Evolutionary conservation across 2,797 vertebrate genomes (phyloP), one percentile per base, ranked within the genome.

Genomic region (Kryptolebias ocellatus): DNA sequence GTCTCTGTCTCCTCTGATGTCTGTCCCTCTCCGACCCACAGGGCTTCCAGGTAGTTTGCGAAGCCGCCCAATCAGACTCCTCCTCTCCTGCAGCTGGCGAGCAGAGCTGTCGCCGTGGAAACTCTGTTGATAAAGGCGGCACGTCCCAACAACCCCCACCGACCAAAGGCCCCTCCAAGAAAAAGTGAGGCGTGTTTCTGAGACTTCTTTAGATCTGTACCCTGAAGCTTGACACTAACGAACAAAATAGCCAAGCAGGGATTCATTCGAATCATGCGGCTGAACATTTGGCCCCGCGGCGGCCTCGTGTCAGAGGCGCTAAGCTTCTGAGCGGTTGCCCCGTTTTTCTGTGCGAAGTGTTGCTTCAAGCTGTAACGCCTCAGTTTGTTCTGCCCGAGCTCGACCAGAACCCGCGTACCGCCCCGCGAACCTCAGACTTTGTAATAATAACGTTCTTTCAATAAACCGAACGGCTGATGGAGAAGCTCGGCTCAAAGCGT

Each of bases 1-100:
- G 50, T 56, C 37, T 53, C 29, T 66, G 50, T 46, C 51, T 54
- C 9, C 59, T 47, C 1, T 45, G 2, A 2, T 50, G 52, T 83
- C 71, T 71, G 56, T 79, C 72, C 68, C 27, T 84, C 76, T 77
- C 29, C 31, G 9, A 28, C 56, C 51, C 15, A 3, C 83, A 97
- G 96, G 95, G 94, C 57, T 94, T 96, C 71, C 96, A 98, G 90
- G 96, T 97, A 87, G 96, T 98, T 47, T 97, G 96, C 77, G 97
- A 99, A 87, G 93, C 96, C 27, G 6, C 87, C 31, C 95, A 94
- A 76, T 90, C 95, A 1, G 96, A 96, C 79, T 94, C 95, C 69
- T 87, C 95, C 72, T 95, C 95, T 79, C 90, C 94, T 12, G 89
- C 94, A 2, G 84, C 94, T 15, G 92, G 94, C 60, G 92, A 94